phyloP scores from a whole-genome alignment of 2,888 invertebrate species.

The Schizotus pectinicornis region DNA sequence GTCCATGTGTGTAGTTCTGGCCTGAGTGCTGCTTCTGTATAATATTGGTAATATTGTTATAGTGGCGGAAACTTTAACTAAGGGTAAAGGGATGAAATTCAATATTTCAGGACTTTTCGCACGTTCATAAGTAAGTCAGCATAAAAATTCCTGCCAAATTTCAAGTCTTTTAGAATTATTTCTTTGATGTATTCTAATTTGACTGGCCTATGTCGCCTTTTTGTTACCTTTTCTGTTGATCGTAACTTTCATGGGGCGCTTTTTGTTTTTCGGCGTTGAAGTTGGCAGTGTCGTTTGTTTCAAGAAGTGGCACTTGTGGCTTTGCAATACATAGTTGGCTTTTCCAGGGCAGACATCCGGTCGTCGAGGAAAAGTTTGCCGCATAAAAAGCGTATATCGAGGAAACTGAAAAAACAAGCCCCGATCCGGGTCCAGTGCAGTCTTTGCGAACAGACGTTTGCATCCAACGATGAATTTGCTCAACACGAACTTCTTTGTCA shows the following conservation, averaged over 20 bases:
- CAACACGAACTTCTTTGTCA: conserved; percentile 62
- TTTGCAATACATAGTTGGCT: neutral
- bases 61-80: too few species aligned
- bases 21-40: too few species aligned
- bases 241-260: neutral
- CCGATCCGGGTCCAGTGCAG: conserved; percentile 57
- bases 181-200: too few species aligned
- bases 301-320: too few species aligned
- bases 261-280: neutral
- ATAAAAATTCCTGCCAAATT: too few species aligned
- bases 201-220: neutral
- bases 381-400: conserved; percentile 85
- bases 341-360: conserved; percentile 49
- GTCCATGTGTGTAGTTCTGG: too few species aligned
- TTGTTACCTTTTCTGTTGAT: neutral
- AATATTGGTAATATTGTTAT: too few species aligned
- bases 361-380: conserved; percentile 73
- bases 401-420: conserved; percentile 69
- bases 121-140: too few species aligned
- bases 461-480: conserved; percentile 54
- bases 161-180: too few species aligned
- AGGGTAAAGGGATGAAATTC: too few species aligned
- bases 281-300: neutral
- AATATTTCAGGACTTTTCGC: too few species aligned
- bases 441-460: conserved; percentile 59